A percentile compares a stretch with the other conserved stretches of the same genome.
Conservation (phyloP, 1,140 invertebrate genomes). For the Leptinotarsa lineolata region DNA sequence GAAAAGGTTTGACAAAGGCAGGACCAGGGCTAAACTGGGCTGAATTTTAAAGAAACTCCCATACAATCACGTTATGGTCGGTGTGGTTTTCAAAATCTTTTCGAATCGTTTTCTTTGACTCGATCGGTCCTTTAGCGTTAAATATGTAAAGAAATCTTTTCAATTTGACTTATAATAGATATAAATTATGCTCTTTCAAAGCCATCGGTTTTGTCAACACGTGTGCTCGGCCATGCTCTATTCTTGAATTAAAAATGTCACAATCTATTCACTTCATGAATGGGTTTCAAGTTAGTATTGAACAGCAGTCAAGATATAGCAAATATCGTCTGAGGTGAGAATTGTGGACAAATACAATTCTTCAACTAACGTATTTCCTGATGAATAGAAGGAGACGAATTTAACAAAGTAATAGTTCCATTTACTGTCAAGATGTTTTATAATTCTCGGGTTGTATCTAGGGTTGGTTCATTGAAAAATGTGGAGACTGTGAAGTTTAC, state of each 20-base stretch:
- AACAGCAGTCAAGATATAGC: constrained; percentile 26
- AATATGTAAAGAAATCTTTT: constrained; percentile 44
- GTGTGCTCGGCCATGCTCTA: constrained; percentile 39
- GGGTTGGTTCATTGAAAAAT: no score
- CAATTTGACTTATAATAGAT: constrained; percentile 37
- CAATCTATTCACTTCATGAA: constrained; percentile 22
- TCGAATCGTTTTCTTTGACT: constrained; percentile 39
- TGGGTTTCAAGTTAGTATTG: constrained; percentile 21
- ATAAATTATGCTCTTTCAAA: constrained; percentile 44
- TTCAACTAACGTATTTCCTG: constrained; percentile 19
- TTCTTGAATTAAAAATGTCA: constrained; percentile 37
- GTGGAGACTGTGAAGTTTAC: no score
- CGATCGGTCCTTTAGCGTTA: constrained; percentile 35
- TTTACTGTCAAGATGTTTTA: not conserved
- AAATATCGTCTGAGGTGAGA: constrained; percentile 26
- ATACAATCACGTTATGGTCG: constrained; percentile 34
- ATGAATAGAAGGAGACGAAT: not conserved
- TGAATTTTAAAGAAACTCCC: constrained; percentile 18
- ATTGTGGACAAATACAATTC: constrained; percentile 20
- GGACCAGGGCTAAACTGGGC: constrained; percentile 32
- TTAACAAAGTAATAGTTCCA: not conserved
- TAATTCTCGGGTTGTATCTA: not conserved
- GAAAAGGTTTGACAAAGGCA: constrained; percentile 44
- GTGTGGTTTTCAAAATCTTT: constrained; percentile 46
- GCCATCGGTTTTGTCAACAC: constrained; percentile 46